Evolutionary conservation across 2,888 invertebrate species (phyloP).

Genomic region (Hirtodrosophila alboralis): DNA sequence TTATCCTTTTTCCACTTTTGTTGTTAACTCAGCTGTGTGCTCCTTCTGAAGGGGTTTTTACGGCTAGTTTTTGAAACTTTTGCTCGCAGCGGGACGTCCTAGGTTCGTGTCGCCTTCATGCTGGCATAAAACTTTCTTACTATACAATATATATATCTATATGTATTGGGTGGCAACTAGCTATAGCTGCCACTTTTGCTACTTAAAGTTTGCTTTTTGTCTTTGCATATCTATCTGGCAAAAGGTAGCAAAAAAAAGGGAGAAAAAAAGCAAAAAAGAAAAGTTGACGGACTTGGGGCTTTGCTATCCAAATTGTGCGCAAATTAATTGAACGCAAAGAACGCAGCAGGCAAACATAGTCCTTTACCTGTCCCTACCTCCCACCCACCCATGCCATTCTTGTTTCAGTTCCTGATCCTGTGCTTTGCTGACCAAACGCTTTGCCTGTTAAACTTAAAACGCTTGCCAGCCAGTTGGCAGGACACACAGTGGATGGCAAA

Average conservation of each 20-base stretch:
- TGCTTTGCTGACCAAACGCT: constrained; percentile 60
- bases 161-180: constrained; percentile 5
- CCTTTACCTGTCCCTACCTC: constrained; percentile 6
- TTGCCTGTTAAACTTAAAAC: constrained; percentile 76
- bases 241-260: constrained; percentile 7
- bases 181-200: constrained; percentile 62
- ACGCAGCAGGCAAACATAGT: constrained; percentile 71
- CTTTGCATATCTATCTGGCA: constrained; percentile 57
- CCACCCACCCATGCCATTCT: too few species aligned
- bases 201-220: constrained; percentile 79
- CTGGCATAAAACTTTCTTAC: constrained; percentile 58
- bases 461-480: constrained; percentile 51
- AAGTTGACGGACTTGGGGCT: constrained; percentile 60
- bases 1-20: neutral
- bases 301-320: constrained; percentile 75
- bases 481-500: constrained; percentile 24
- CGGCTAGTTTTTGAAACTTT: constrained; percentile 72
- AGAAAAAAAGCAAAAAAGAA: constrained; percentile 21
- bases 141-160: constrained; percentile 20
- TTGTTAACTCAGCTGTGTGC: constrained; percentile 41
- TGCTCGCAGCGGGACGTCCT: constrained; percentile 51
- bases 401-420: constrained; percentile 4
- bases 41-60: constrained; percentile 58
- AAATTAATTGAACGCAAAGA: constrained; percentile 80
- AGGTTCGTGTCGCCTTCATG: constrained; percentile 21